Evolutionary conservation across 2,797 vertebrate species (phyloP).

Genomic region (Pelodytes ibericus): DNA sequence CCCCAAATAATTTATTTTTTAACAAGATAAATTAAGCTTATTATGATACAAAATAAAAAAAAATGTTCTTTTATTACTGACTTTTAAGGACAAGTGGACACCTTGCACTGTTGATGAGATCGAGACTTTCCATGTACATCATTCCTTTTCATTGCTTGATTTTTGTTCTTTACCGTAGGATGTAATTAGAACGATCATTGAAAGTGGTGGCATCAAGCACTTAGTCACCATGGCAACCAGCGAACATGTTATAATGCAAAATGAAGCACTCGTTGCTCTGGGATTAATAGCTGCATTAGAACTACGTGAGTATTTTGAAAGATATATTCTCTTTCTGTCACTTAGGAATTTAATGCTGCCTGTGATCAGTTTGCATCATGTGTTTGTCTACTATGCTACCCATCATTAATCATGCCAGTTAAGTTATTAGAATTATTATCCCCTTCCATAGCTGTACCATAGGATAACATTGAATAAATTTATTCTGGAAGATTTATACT

Average conservation of each 20-base stretch:
- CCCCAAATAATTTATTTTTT: no score
- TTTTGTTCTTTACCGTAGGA: constrained; percentile 75
- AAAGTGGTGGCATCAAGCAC: constrained; percentile 92
- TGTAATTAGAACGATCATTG: constrained; percentile 91
- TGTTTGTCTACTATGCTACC: no score
- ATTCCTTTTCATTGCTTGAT: constrained; percentile 48
- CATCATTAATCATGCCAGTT: no score
- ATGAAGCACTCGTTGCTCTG: constrained; percentile 94
- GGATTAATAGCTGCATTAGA: constrained; percentile 93
- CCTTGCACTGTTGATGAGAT: not conserved
- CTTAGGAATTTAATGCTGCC: not conserved
- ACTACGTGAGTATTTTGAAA: constrained; percentile 80
- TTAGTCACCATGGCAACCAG: constrained; percentile 97
- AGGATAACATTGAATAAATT: no score
- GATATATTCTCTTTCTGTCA: constrained; percentile 21
- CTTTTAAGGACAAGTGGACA: not conserved
- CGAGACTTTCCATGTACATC: constrained; percentile 18
- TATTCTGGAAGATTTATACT: no score
- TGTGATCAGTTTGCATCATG: not conserved
- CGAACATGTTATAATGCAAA: constrained; percentile 99
- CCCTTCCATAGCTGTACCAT: no score
- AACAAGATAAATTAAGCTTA: no score
- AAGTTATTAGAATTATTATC: no score
- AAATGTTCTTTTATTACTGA: not conserved
- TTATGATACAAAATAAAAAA: no score